These are phyloP conservation scores for Drosophila bocki DNA, from an alignment of 1,140 invertebrate genomes.

Conservation along the genomic window DNA sequence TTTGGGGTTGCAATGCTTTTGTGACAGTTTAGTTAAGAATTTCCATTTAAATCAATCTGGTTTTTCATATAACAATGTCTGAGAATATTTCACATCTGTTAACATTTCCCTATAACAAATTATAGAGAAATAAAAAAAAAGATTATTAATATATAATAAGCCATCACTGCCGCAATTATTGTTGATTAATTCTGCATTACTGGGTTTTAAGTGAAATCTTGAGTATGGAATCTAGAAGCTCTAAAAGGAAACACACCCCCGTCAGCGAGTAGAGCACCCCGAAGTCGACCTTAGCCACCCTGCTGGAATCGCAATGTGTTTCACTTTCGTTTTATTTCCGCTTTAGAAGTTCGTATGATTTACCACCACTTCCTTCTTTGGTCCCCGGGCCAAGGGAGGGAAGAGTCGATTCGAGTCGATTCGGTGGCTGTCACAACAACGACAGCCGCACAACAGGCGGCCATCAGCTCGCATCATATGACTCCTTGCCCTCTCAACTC, in stretches of 20 bases:
- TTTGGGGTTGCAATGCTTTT: background rate
- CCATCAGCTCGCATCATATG: slow-evolving; percentile 61
- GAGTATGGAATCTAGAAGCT: background rate
- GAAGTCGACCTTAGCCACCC: slow-evolving; percentile 41
- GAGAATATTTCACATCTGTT: background rate
- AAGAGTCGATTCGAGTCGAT: slow-evolving; percentile 33
- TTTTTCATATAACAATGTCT: background rate
- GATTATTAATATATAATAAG: background rate
- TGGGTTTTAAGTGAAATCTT: background rate
- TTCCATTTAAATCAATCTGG: background rate
- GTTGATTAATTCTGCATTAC: slow-evolving; percentile 4
- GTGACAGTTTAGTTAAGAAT: background rate
- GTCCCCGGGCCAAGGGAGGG: slow-evolving; percentile 7
- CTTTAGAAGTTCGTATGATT: slow-evolving; percentile 52
- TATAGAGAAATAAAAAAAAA: background rate
- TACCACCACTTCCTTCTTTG: slow-evolving; percentile 33
- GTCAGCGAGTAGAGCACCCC: slow-evolving; percentile 12
- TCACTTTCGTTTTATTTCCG: slow-evolving; percentile 60
- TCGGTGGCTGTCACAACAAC: slow-evolving; percentile 66
- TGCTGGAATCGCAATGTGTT: slow-evolving; percentile 38
- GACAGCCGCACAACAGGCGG: slow-evolving; percentile 57
- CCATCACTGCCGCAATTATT: background rate
- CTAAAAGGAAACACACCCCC: slow-evolving; percentile 2
- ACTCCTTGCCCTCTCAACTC: slow-evolving; percentile 62
- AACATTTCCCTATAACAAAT: background rate